Evolutionary conservation across 2,888 invertebrate species (phyloP).

Genomic region (Hypolimnas misippus): DNA sequence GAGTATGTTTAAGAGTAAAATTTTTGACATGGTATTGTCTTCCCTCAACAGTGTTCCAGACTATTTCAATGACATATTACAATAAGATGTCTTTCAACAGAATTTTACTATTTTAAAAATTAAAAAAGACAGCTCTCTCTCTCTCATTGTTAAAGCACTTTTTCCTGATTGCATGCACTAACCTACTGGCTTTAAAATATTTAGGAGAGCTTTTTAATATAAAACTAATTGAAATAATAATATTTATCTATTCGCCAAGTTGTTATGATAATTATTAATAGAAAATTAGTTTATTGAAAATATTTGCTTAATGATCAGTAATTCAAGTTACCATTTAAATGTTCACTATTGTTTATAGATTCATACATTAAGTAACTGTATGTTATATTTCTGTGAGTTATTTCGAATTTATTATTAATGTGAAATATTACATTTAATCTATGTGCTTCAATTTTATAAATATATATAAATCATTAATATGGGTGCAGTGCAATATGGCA

Average conservation of each 20-base stretch:
- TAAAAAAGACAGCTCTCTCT: conserved; percentile 61
- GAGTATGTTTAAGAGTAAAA: conserved; percentile 27
- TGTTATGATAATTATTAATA: conserved; percentile 48
- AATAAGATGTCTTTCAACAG: conserved; percentile 13
- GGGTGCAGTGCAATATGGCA: conserved; percentile 74
- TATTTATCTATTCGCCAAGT: conserved; percentile 73
- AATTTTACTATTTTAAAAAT: conserved; percentile 42
- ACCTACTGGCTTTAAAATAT: conserved; percentile 71
- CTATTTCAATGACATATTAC: conserved; percentile 44
- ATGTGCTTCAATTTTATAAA: conserved; percentile 53
- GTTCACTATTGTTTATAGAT: conserved; percentile 40
- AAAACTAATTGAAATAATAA: conserved; percentile 52
- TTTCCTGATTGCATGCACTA: conserved; percentile 76
- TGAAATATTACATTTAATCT: conserved; percentile 35
- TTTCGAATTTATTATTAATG: conserved; percentile 15
- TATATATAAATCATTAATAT: conserved; percentile 47
- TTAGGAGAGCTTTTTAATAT: conserved; percentile 62
- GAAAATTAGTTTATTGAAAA: conserved; percentile 46
- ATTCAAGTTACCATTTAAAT: conserved; percentile 51
- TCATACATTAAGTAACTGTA: conserved; percentile 17
- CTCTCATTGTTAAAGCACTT: conserved; percentile 69
- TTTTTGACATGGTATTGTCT: conserved; percentile 57
- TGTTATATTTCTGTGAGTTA: conserved; percentile 20
- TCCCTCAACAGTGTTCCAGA: conserved; percentile 61
- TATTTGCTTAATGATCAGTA: conserved; percentile 57